These are phyloP conservation scores for Centropyge bicolor DNA, from an alignment of 2,797 vertebrate genomes.

Conservation along the genomic window DNA sequence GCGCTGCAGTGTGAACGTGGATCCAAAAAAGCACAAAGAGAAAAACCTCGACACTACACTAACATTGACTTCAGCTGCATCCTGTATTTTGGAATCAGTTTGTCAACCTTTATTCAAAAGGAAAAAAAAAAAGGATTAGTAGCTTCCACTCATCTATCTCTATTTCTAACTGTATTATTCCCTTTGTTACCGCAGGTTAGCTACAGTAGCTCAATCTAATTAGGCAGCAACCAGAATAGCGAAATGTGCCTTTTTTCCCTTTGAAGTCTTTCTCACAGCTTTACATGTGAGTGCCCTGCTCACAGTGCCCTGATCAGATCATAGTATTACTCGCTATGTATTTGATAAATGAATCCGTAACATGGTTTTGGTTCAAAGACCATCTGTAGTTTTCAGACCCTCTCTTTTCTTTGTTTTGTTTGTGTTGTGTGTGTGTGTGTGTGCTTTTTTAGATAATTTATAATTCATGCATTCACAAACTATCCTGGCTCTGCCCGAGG, in stretches of 20 bases:
- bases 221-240: slow-evolving; percentile 32
- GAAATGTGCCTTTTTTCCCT: slow-evolving; percentile 28
- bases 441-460: slow-evolving; percentile 4
- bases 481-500: too few relatives aligned
- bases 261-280: slow-evolving; percentile 50
- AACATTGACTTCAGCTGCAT: not conserved
- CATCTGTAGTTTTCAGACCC: slow-evolving; percentile 16
- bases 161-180: slow-evolving; percentile 9
- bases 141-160: slow-evolving; percentile 39
- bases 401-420: not conserved
- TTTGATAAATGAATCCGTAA: slow-evolving; percentile 38
- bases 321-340: slow-evolving; percentile 5
- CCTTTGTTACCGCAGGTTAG: slow-evolving; percentile 39
- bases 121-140: slow-evolving; percentile 3
- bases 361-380: slow-evolving; percentile 26
- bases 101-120: slow-evolving; percentile 5
- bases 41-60: not conserved
- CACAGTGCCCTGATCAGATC: slow-evolving; percentile 25
- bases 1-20: not conserved
- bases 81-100: slow-evolving; percentile 6
- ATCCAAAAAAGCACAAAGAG: not conserved
- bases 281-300: slow-evolving; percentile 38
- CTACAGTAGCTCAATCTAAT: slow-evolving; percentile 48
- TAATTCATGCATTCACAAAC: slow-evolving; percentile 25
- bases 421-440: too few relatives aligned